Conservation (phyloP, 2,797 vertebrate genomes). For the Callimico goeldii region DNA sequence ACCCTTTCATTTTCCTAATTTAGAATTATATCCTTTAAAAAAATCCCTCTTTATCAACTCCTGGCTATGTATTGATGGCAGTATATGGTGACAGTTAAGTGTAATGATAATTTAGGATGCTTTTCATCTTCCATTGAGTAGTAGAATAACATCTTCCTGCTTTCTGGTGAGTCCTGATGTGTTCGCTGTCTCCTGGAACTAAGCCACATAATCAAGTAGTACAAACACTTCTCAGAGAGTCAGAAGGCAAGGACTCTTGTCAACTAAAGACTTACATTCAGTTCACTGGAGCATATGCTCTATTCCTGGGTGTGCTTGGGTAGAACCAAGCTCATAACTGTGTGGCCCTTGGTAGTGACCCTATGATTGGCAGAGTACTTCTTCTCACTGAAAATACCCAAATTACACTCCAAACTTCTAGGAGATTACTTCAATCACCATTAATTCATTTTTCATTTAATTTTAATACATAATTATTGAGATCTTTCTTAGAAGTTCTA, state of each 20-base stretch:
- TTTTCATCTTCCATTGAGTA: neutral
- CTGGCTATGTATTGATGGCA: neutral
- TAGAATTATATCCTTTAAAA: neutral
- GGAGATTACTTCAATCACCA: neutral
- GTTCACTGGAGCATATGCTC: neutral
- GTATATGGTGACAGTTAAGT: neutral
- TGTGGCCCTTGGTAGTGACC: conserved; percentile 14
- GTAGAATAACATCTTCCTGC: neutral
- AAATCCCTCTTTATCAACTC: neutral
- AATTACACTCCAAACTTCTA: neutral
- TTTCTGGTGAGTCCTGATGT: neutral
- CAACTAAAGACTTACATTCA: neutral
- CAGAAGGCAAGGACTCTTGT: neutral
- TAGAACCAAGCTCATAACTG: neutral
- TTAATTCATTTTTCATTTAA: neutral
- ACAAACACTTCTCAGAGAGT: conserved; percentile 1
- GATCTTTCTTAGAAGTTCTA: neutral
- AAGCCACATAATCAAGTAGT: neutral
- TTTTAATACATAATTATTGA: neutral
- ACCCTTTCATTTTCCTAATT: neutral
- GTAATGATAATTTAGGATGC: neutral
- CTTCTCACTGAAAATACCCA: neutral
- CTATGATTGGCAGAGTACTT: neutral
- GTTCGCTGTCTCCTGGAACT: neutral
- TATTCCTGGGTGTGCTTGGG: neutral